Evolutionary conservation across 2,888 invertebrate species (phyloP), one percentile per base, ranked within the genome.

Genomic region (Leptothorax acervorum): DNA sequence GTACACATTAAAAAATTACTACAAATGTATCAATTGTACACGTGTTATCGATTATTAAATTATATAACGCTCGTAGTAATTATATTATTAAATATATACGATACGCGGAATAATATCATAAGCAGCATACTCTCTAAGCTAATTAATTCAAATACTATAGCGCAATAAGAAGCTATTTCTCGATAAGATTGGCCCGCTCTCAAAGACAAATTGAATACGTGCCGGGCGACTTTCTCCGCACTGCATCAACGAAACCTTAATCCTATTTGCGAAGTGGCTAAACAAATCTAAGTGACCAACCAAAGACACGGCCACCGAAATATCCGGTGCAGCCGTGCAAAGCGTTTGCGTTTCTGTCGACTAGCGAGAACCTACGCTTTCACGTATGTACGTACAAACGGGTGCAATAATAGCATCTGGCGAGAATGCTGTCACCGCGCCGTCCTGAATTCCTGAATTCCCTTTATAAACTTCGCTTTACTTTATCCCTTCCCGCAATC

Each of bases 221-320:
- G 9, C 3, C 12, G 8, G 15, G 23, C 3, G 18, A 35, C 35
- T 62, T 42, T 74, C 60, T 45, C 28, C n/a, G 11, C 18, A 28
- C 42, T 63, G 23, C 39, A 66, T 76, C 53, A 66, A 76, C 28
- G 28, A 66, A 66, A 28, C 76, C 39, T 31, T 42, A 76, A 76
- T 76, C 53, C 66, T 66, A 76, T 76, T 66, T 76, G 42, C 42
- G 53, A 8, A 42, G 28, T 2, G 5, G 0, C 35, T 76, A 65
- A 53, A 76, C 66, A 66, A 76, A 66, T 76, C 63, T 51, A 18
- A 48, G n/a, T 15, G 39, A 53, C 68, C 55, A 78, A 78, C 55
- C 42, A 31, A 78, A 78, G 68, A 57, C 62, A 63, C 15, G 63
- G 18, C 53, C n/a, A 78, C 12, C n/a, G 31, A 28, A 55, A 68